These are phyloP conservation scores for Apodemus sylvaticus DNA, from an alignment of 2,113 vertebrate species.

Conservation along the genomic window DNA sequence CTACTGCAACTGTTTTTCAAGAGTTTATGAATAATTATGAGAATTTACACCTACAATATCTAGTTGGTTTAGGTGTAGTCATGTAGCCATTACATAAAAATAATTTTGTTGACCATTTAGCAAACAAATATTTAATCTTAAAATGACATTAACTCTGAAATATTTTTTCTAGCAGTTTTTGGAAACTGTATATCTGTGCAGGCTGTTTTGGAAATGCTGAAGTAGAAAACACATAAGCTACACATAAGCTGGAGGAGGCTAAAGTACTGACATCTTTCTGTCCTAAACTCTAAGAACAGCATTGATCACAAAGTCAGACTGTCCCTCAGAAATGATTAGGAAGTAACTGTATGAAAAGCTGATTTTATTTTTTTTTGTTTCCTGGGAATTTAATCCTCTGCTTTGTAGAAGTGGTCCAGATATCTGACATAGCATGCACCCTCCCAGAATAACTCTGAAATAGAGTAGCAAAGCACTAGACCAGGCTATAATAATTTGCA, in stretches of 20 bases:
- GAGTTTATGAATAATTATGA: constrained; percentile 17
- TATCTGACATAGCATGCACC: neutral
- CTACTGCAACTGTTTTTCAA: neutral
- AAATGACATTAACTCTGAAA: neutral
- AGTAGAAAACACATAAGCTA: neutral
- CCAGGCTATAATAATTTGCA: neutral
- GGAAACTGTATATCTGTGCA: neutral
- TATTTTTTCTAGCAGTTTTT: neutral
- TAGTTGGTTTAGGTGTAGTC: neutral
- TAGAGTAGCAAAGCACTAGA: neutral
- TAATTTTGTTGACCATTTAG: neutral
- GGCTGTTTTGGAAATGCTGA: neutral
- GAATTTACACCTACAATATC: neutral
- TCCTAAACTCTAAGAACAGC: neutral
- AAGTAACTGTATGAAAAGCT: neutral
- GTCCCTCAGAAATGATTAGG: neutral
- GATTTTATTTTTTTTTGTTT: neutral
- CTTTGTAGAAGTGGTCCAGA: neutral
- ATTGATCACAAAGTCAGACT: neutral
- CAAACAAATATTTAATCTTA: constrained; percentile 37
- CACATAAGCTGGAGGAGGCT: neutral
- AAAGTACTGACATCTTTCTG: neutral
- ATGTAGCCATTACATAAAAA: neutral
- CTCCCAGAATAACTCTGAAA: neutral
- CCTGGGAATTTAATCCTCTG: neutral